Conservation (phyloP, 2,888 invertebrate genomes). For the Leptinotarsa peninsularis region DNA sequence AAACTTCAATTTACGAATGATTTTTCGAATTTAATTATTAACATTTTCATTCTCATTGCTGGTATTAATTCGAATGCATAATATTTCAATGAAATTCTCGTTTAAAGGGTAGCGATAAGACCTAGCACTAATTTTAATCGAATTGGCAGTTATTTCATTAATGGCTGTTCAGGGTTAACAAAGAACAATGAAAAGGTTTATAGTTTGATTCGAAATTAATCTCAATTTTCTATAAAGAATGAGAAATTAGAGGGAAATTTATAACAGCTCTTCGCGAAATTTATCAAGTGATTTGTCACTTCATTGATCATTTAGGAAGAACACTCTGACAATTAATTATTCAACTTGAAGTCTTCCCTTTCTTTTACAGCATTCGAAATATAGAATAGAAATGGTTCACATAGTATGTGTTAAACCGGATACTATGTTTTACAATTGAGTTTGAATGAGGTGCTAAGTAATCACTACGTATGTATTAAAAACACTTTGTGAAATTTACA, state of each 20-base stretch:
- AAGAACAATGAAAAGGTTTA: slow-evolving; percentile 6
- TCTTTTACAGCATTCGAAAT: too few species aligned
- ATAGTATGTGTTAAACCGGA: too few species aligned
- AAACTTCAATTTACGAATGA: background rate
- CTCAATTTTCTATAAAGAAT: background rate
- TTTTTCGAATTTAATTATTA: background rate
- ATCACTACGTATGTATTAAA: too few species aligned
- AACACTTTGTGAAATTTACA: too few species aligned
- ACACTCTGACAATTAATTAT: too few species aligned
- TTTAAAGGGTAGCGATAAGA: slow-evolving; percentile 9
- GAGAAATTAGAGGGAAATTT: background rate
- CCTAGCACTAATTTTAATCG: background rate
- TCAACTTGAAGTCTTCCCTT: too few species aligned
- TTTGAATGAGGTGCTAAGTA: too few species aligned
- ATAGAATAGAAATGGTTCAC: too few species aligned
- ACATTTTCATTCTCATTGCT: background rate
- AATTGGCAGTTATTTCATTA: slow-evolving; percentile 9
- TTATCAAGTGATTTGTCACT: too few species aligned
- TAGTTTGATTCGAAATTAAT: slow-evolving; percentile 1
- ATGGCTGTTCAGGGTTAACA: background rate
- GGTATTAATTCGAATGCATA: background rate
- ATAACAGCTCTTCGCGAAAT: too few species aligned
- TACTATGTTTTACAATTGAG: too few species aligned
- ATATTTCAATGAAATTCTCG: background rate
- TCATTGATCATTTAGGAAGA: too few species aligned